Evolutionary conservation across 1,140 invertebrate genomes (phyloP), one percentile per base, ranked within the genome.

Genomic region (Colletes latitarsis): DNA sequence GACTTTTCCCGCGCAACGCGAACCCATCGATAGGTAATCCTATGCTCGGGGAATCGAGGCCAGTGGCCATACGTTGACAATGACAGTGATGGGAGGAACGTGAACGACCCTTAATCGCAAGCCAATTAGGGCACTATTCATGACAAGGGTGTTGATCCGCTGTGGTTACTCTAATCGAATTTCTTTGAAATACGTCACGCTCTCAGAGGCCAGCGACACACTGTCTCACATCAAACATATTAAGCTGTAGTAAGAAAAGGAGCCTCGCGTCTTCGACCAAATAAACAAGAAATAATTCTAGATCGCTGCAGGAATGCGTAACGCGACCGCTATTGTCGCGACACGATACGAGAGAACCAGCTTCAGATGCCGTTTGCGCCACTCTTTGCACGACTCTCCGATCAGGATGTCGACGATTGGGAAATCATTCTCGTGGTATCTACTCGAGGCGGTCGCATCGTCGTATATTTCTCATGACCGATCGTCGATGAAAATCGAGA

Each of bases 61-160:
- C 79, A 73, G 72, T 73, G 30, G 53, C 63, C 55, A 58, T 73
- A 73, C 43, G 77, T 73, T 86, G 75, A 84, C 46, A 72, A 43
- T 74, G 70, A 82, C 75, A 62, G 60, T 75, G 52, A 67, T 85
- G 68, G 81, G 67, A 75, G 87, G 58, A 64, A 66, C 46, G 91
- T 92, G 90, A 92, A 92, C 74, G 90, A 90, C 92, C 89, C 83
- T 78, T 84, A 77, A 86, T 83, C 81, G 76, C 69, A 92, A 92
- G 88, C 91, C 90, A 85, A 91, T 91, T 92, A 90, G 30, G 46
- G 63, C 68, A 68, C 67, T 52, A 82, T 80, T 71, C 85, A 58
- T 69, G 66, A 76, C 79, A 80, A 52, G 53, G 75, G 68, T 85
- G 84, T 84, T 84, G 77, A 81, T 81, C 79, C 70, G 73, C 49